These are phyloP conservation scores for Arenaria interpres DNA, from an alignment of 2,113 vertebrate species.

Conservation along the genomic window DNA sequence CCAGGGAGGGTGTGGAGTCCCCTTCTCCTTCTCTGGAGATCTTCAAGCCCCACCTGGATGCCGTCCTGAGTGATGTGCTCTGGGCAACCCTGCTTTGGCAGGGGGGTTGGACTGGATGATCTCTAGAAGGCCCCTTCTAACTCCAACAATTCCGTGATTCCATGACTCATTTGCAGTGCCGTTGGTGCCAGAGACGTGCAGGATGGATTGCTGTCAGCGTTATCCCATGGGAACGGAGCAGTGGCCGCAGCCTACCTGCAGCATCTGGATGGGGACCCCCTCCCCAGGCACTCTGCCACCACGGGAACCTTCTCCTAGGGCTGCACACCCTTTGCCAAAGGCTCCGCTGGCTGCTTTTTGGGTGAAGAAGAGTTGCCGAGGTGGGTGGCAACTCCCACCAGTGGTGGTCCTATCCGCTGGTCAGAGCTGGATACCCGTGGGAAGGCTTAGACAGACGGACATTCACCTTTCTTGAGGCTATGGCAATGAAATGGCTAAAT, in stretches of 20 bases:
- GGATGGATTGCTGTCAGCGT: not conserved
- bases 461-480: not conserved
- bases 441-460: not conserved
- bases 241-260: not conserved
- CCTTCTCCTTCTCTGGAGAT: too few relatives aligned
- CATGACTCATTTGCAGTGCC: not conserved
- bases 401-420: not conserved
- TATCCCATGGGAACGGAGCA: accelerated
- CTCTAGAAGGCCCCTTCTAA: too few relatives aligned
- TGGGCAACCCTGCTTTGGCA: too few relatives aligned
- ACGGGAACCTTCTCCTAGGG: not conserved
- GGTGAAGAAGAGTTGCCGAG: not conserved
- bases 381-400: not conserved
- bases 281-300: not conserved
- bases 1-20: too few relatives aligned
- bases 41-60: too few relatives aligned
- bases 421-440: not conserved
- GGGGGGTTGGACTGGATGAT: too few relatives aligned
- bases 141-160: too few relatives aligned
- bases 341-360: not conserved
- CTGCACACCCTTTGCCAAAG: not conserved
- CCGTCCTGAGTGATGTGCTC: too few relatives aligned
- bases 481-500: not conserved
- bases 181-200: not conserved
- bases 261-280: not conserved